Conservation (phyloP, 2,113 vertebrate species). For the Podocnemis expansa region DNA sequence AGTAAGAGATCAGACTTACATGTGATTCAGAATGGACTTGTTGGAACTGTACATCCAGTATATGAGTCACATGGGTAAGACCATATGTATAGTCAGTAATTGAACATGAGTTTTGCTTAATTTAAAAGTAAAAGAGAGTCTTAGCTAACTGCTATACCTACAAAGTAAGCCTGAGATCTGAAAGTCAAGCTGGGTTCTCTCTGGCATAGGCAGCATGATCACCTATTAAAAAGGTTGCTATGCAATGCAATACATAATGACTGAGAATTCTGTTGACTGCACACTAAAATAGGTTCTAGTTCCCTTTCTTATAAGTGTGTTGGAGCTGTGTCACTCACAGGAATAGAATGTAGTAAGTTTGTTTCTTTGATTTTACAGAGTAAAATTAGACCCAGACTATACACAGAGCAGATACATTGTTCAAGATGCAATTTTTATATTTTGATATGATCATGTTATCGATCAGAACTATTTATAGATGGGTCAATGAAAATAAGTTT, state of each 20-base stretch:
- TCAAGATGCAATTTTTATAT: slow-evolving; percentile 66
- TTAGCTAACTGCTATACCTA: background rate
- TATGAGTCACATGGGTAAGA: background rate
- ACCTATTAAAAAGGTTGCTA: accelerated
- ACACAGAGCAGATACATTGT: slow-evolving; percentile 22
- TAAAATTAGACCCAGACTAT: slow-evolving; percentile 23
- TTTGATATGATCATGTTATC: slow-evolving; percentile 53
- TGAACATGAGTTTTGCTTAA: background rate
- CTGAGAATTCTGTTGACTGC: background rate
- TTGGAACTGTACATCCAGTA: background rate
- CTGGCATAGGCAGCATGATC: background rate
- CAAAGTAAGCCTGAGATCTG: background rate
- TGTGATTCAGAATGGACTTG: background rate
- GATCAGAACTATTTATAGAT: slow-evolving; percentile 60
- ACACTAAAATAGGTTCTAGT: background rate
- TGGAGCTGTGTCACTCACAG: slow-evolving; percentile 34
- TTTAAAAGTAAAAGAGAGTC: background rate
- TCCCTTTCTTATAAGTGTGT: background rate
- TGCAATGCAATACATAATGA: background rate
- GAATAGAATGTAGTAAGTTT: slow-evolving; percentile 51
- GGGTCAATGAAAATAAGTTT: slow-evolving; percentile 72
- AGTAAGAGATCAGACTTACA: background rate
- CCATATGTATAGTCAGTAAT: background rate
- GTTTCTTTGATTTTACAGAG: slow-evolving; percentile 56
- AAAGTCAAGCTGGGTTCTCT: background rate